Percentiles rank a stretch among this genome's conserved stretches.
Evolutionary conservation across 2,888 invertebrate genomes (phyloP).

Genomic region (Protophormia terraenovae): DNA sequence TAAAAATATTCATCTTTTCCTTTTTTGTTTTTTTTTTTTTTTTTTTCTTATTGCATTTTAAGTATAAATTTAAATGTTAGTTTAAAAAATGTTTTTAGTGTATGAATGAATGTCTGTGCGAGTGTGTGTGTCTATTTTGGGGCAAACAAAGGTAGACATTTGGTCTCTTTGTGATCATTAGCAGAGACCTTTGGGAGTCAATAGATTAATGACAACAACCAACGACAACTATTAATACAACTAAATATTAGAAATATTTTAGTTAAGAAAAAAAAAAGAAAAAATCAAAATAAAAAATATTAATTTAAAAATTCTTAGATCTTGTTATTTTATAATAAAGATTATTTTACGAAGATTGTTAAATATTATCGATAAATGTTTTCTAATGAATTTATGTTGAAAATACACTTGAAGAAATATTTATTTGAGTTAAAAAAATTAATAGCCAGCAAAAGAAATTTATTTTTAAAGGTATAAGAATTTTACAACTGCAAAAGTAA

Average conservation of each 20-base stretch:
- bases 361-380: background rate
- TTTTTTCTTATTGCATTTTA: constrained; percentile 38
- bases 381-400: background rate
- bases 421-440: too few species aligned
- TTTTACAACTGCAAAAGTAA: too few species aligned
- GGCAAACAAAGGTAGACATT: constrained; percentile 71
- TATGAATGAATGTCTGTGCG: background rate
- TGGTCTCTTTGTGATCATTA: constrained; percentile 70
- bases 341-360: constrained; percentile 21
- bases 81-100: constrained; percentile 34
- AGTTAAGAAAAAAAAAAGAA: background rate
- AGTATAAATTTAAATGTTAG: constrained; percentile 51
- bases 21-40: background rate
- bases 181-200: constrained; percentile 72
- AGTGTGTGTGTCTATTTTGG: background rate
- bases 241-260: constrained; percentile 12
- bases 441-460: too few species aligned
- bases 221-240: background rate
- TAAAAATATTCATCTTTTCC: constrained; percentile 75
- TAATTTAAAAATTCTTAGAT: constrained; percentile 21
- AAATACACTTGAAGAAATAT: too few species aligned
- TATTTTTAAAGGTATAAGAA: too few species aligned
- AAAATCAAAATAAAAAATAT: constrained; percentile 1
- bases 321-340: background rate
- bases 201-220: constrained; percentile 53